Base-by-base conservation (phyloP, 2,888 invertebrate genomes). In the Polyploca ridens region DNA sequence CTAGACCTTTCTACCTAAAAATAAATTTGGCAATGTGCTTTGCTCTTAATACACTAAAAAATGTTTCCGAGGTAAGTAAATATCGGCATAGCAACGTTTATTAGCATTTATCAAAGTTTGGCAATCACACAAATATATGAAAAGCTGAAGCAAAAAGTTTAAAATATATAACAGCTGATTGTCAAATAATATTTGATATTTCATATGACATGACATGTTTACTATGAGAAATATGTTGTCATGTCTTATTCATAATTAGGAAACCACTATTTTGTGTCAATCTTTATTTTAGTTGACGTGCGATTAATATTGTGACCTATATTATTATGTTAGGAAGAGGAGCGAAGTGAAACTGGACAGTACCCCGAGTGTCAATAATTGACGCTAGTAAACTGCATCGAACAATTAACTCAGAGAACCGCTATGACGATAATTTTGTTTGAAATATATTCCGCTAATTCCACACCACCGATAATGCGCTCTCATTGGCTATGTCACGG, bases 181-280 rank as follows among this genome's bases (percentile, higher is more conserved):
- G 49, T 49, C 8, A 16, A 44, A 49, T 16, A 16, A 16, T 5
- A 16, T 6, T 16, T 10, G 54, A 10, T 54, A n/a, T 19, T 19
- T 54, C n/a, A 54, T 54, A 54, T 16, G 49, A 54, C 54, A 10
- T 54, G 54, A 54, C 54, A 54, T 54, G 19, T 54, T 10, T 54
- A 54, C n/a, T 49, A 19, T 54, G 54, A 54, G 54, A 54, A 19
- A n/a, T 10, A 54, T 54, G 54, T 19, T 19, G 10, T 54, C 54
- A 54, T 16, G 16, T 16, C 16, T 3, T 49, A 49, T 16, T 49
- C n/a, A 5, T 49, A 49, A 49, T 49, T 49, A 49, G 49, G 14
- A n/a, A 14, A 49, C 49, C 7, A 44, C 14, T 16, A 16, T 49
- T 6, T 49, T 49, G 5, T 49, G 1, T 49, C 4, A 7, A 16